Evolutionary conservation across 2,797 vertebrate species (phyloP).

Genomic region (Craterocephalus amniculus): DNA sequence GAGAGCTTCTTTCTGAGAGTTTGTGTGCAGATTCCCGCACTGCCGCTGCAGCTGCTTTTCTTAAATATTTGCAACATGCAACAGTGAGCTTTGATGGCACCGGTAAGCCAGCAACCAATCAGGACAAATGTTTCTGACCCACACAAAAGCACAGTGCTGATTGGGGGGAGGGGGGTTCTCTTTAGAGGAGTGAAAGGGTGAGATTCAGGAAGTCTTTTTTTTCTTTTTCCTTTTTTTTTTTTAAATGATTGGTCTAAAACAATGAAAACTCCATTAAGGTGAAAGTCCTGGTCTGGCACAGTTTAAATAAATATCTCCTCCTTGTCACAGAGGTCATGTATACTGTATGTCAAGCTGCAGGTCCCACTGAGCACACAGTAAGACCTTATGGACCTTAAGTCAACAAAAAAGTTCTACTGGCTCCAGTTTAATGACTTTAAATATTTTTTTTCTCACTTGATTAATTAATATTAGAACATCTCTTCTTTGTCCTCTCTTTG

Average conservation of each 20-base stretch:
- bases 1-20: constrained; percentile 42
- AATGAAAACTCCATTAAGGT: constrained; percentile 77
- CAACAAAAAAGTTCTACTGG: constrained; percentile 91
- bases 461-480: constrained; percentile 93
- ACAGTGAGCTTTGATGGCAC: constrained; percentile 89
- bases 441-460: constrained; percentile 90
- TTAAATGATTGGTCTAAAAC: constrained; percentile 69
- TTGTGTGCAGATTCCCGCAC: constrained; percentile 47
- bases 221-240: neutral
- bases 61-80: constrained; percentile 88
- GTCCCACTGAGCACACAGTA: constrained; percentile 71
- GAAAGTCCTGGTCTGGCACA: constrained; percentile 87
- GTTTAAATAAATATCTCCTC: constrained; percentile 92
- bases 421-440: constrained; percentile 99
- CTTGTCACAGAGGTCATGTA: constrained; percentile 75
- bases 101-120: constrained; percentile 86
- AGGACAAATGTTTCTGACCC: constrained; percentile 86
- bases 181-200: constrained; percentile 76
- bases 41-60: constrained; percentile 78
- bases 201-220: constrained; percentile 66
- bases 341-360: constrained; percentile 76
- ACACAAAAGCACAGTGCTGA: constrained; percentile 84
- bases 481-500: constrained; percentile 73
- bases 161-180: constrained; percentile 62
- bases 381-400: constrained; percentile 87